Conservation (phyloP, 1,140 invertebrate genomes). For the Drosophila sulfurigaster region DNA sequence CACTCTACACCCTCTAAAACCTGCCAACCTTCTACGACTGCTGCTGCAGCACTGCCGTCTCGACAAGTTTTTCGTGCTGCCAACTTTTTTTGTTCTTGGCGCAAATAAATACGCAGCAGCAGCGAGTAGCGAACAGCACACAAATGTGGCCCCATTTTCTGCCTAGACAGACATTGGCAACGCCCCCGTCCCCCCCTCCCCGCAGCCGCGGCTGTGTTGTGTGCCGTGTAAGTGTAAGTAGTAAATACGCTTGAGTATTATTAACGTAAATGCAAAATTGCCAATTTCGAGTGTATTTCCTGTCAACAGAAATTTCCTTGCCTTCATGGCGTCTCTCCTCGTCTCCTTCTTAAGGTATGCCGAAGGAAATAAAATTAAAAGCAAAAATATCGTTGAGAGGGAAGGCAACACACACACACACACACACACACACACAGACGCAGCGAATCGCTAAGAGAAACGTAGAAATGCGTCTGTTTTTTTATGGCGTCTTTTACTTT, state of each 20-base stretch:
- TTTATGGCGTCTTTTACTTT: constrained; percentile 40
- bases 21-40: not conserved
- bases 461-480: constrained; percentile 38
- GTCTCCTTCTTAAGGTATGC: not conserved
- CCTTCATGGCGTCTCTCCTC: constrained; percentile 30
- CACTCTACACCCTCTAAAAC: not conserved
- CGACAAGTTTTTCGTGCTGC: constrained; percentile 8
- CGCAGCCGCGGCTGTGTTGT: not conserved
- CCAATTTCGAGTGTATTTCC: constrained; percentile 85
- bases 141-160: constrained; percentile 60
- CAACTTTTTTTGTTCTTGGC: constrained; percentile 31
- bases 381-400: constrained; percentile 43
- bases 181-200: not conserved
- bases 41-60: not conserved
- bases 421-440: not conserved
- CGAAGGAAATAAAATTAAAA: constrained; percentile 51
- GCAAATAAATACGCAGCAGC: constrained; percentile 53
- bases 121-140: not conserved
- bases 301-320: constrained; percentile 83
- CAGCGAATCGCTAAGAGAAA: constrained; percentile 23
- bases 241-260: constrained; percentile 84
- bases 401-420: not conserved
- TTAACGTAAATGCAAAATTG: constrained; percentile 85
- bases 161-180: constrained; percentile 65
- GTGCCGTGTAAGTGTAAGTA: constrained; percentile 66